Base-by-base conservation (phyloP, 1,140 invertebrate genomes). In the Aphelinus atriplicis region DNA sequence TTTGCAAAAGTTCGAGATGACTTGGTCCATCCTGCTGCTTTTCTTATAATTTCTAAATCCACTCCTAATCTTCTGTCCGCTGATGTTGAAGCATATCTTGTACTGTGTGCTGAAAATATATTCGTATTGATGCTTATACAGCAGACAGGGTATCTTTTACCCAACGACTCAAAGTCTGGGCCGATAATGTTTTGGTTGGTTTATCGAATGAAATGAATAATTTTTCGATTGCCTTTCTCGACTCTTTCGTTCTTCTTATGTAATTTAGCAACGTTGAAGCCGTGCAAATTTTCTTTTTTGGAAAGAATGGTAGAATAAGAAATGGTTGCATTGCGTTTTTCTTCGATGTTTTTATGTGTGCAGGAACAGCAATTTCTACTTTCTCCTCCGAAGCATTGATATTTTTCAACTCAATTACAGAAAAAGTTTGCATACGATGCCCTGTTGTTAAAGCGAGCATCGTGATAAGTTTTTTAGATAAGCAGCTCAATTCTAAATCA, bases 331-430 rank as follows among this genome's bases (percentile, higher is more conserved):
- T 0, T 64, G 60, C 66, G 43, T 76, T 73, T 7, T 66, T 9
- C 3, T 47, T 57, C 0, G 75, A 73, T n/a, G 77, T 80, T 57
- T 80, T 79, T 10, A 80, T 75, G 10, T 72, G 48, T 0, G 72
- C 65, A 45, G 77, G 70, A 48, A 80, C 77, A 43, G 51, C 67
- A 56, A 80, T 78, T 66, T 80, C 64, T 9, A 80, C 56, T 2
- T 3, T n/a, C 3, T 75, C 51, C 3, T 45, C 0, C 0, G 7
- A 50, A 62, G 61, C 7, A 43, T 71, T 57, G 7, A 80, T 80
- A 65, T 78, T 76, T 1, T 60, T 47, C 5, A 78, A 70, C 1
- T 77, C 72, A 46, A 80, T 77, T 9, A 66, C 6, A 1, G 68
- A 7, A 7, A 78, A 62, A 0, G 76, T 77, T 57, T 79, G 78